Conservation (phyloP, 2,113 vertebrate genomes). For the Halcyon malimbica region DNA sequence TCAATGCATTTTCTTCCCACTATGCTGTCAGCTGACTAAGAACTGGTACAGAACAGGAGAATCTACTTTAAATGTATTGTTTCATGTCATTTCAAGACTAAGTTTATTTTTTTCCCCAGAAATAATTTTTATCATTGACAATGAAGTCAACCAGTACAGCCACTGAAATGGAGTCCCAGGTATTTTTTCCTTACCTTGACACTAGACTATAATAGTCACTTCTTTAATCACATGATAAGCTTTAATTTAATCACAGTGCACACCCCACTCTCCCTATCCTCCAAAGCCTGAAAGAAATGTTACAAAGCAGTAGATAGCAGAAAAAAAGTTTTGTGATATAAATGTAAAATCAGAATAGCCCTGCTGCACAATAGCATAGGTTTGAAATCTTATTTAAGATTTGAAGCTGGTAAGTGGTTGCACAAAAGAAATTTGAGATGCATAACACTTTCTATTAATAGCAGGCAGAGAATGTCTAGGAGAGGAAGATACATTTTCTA, state of each 20-base stretch:
- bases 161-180: neutral
- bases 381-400: neutral
- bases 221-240: neutral
- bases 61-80: neutral
- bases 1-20: neutral
- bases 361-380: neutral
- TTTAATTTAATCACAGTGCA: neutral
- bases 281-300: neutral
- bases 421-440: neutral
- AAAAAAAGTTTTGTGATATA: neutral
- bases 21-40: neutral
- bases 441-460: neutral
- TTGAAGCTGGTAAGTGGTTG: neutral
- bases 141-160: neutral
- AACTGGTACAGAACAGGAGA: neutral
- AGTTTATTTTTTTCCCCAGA: neutral
- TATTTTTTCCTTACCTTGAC: neutral
- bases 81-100: neutral
- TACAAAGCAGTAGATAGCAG: neutral
- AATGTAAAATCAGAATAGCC: neutral
- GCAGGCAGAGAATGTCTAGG: neutral
- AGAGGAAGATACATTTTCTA: neutral
- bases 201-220: neutral
- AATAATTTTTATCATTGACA: neutral
- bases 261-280: fast-evolving